These are phyloP conservation scores for Dallia pectoralis DNA, from an alignment of 2,797 vertebrate genomes.

Conservation along the genomic window DNA sequence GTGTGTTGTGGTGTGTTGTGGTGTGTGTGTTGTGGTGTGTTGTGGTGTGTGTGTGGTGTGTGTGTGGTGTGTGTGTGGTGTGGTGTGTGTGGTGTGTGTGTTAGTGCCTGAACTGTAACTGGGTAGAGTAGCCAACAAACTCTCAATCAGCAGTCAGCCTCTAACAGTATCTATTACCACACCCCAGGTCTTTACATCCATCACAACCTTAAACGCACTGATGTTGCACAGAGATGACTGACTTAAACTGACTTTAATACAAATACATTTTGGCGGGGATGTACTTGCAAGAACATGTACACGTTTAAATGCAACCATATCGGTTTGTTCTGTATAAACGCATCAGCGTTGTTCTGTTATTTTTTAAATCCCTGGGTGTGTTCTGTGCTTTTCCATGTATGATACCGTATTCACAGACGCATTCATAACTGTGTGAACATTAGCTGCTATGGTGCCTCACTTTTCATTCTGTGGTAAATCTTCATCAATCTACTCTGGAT, in stretches of 20 bases:
- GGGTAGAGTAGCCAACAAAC: background rate
- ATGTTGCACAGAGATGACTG: constrained; percentile 4
- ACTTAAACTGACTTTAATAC: background rate
- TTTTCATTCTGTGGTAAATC: constrained; percentile 36
- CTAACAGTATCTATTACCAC: background rate
- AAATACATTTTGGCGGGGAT: too few relatives aligned
- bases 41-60: too few relatives aligned
- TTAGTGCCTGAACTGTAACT: background rate
- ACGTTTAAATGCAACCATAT: background rate
- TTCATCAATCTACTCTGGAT: constrained; percentile 53
- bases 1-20: too few relatives aligned
- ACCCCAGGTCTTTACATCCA: constrained; percentile 6
- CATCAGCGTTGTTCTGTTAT: background rate
- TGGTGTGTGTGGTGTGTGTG: background rate
- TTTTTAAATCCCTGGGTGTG: background rate
- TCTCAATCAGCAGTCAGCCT: constrained; percentile 10
- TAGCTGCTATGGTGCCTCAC: constrained; percentile 6
- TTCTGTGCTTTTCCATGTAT: background rate
- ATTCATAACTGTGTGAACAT: background rate
- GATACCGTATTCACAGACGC: background rate
- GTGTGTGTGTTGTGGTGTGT: too few relatives aligned
- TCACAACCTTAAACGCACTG: background rate
- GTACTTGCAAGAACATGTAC: background rate
- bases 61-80: too few relatives aligned
- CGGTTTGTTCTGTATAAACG: background rate